Evolutionary conservation across 1,140 invertebrate species (phyloP).

Genomic region (Saccostrea cuccullata): DNA sequence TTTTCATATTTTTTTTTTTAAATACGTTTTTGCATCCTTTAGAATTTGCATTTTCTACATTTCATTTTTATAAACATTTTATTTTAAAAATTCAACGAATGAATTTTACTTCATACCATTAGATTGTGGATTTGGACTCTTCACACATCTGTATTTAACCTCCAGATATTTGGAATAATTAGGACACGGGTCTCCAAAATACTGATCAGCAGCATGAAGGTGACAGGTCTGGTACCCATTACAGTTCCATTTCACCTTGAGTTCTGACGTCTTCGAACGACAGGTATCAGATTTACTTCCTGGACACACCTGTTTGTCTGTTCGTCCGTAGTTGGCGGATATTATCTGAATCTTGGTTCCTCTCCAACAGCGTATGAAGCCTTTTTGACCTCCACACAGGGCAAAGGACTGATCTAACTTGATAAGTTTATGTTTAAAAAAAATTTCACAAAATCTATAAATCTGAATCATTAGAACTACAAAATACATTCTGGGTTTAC

Average conservation of each 20-base stretch:
- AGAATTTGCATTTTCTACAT: too few species aligned
- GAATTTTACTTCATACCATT: not conserved
- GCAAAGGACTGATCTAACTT: not conserved
- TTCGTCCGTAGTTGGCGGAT: not conserved
- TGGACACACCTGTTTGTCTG: not conserved
- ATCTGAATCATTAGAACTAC: too few species aligned
- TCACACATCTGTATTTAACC: not conserved
- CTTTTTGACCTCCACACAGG: not conserved
- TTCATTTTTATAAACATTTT: too few species aligned
- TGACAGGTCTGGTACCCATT: slow-evolving; percentile 3
- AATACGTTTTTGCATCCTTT: too few species aligned
- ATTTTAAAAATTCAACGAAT: too few species aligned
- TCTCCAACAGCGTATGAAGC: not conserved
- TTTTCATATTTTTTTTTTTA: too few species aligned
- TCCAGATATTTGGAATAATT: not conserved
- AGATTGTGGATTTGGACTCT: not conserved
- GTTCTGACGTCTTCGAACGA: not conserved
- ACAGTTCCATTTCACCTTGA: slow-evolving; percentile 1
- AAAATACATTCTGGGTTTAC: not conserved
- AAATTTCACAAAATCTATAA: not conserved
- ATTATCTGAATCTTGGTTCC: not conserved
- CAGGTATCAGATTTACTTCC: not conserved
- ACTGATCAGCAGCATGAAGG: not conserved
- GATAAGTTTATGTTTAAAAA: not conserved
- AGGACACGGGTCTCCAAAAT: not conserved